Percentiles rank a stretch among this genome's conserved stretches.
These are phyloP conservation scores for Anarrhichthys ocellatus DNA, from an alignment of 2,113 vertebrate species.

Conservation along the genomic window DNA sequence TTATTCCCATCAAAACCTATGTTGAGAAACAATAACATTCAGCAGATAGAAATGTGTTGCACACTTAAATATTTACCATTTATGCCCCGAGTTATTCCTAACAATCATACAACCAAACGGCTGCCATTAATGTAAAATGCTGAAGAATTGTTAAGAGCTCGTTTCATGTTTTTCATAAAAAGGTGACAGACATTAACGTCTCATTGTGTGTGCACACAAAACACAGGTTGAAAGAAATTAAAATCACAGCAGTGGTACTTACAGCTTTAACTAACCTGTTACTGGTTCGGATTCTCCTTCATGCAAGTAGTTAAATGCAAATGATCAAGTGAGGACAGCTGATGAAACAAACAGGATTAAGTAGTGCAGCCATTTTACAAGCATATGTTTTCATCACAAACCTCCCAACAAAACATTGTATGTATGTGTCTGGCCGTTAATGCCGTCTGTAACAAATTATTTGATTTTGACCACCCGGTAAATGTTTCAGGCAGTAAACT, in stretches of 20 bases:
- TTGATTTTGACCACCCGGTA: not conserved
- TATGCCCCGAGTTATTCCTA: not conserved
- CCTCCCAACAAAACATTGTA: constrained; percentile 35
- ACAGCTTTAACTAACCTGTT: constrained; percentile 95
- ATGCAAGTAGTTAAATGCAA: constrained; percentile 90
- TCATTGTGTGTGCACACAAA: constrained; percentile 15
- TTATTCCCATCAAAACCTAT: not conserved
- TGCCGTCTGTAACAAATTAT: not conserved
- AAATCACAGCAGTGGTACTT: constrained; percentile 83
- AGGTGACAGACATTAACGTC: not conserved
- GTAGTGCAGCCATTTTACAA: constrained; percentile 38
- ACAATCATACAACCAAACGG: not conserved
- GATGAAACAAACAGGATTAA: constrained; percentile 93
- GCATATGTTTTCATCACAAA: constrained; percentile 24
- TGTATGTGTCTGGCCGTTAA: constrained; percentile 14
- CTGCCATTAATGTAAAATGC: not conserved
- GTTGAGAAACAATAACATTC: not conserved
- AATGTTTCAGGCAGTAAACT: not conserved
- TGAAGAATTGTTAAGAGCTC: not conserved
- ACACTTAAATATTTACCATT: not conserved
- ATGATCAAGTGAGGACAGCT: constrained; percentile 90
- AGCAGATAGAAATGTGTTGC: not conserved
- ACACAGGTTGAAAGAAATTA: constrained; percentile 4
- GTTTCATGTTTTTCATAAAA: not conserved
- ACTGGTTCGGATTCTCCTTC: constrained; percentile 88